Evolutionary conservation across 2,888 invertebrate genomes (phyloP).

Genomic region (Chesias legatella): DNA sequence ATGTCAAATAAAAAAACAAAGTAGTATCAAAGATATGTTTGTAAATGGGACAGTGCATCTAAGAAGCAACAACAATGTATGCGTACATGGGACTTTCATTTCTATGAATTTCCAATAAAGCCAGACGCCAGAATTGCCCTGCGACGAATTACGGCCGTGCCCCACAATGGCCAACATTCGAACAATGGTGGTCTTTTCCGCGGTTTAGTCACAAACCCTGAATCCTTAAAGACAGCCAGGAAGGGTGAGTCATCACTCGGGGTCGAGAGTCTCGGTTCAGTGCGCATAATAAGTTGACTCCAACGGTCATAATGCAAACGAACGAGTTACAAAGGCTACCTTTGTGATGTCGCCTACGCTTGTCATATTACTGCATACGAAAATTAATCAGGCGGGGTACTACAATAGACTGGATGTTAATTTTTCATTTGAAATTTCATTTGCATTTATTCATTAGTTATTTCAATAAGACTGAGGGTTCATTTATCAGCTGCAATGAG

Average conservation of each 20-base stretch:
- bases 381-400: slow-evolving; percentile 30
- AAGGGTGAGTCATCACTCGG: slow-evolving; percentile 64
- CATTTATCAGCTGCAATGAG: no score
- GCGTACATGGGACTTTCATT: no score
- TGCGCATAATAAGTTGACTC: slow-evolving; percentile 43
- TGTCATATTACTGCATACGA: slow-evolving; percentile 31
- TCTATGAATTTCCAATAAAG: no score
- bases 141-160: slow-evolving; percentile 36
- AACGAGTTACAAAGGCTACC: slow-evolving; percentile 6
- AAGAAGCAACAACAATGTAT: no score
- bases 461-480: no score
- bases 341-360: slow-evolving; percentile 32
- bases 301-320: slow-evolving; percentile 31
- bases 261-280: slow-evolving; percentile 63
- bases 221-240: slow-evolving; percentile 60
- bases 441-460: slow-evolving; percentile 3
- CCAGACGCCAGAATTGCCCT: slow-evolving; percentile 7
- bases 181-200: slow-evolving; percentile 63
- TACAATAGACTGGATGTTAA: slow-evolving; percentile 36
- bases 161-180: slow-evolving; percentile 38
- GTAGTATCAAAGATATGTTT: no score
- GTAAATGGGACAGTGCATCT: no score
- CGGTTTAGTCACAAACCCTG: slow-evolving; percentile 56
- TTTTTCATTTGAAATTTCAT: slow-evolving; percentile 22
- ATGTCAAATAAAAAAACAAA: no score